A percentile compares a stretch with the other conserved stretches of the same genome.
Conservation (phyloP, 2,888 invertebrate species). For the Cryptosula pallasiana region DNA sequence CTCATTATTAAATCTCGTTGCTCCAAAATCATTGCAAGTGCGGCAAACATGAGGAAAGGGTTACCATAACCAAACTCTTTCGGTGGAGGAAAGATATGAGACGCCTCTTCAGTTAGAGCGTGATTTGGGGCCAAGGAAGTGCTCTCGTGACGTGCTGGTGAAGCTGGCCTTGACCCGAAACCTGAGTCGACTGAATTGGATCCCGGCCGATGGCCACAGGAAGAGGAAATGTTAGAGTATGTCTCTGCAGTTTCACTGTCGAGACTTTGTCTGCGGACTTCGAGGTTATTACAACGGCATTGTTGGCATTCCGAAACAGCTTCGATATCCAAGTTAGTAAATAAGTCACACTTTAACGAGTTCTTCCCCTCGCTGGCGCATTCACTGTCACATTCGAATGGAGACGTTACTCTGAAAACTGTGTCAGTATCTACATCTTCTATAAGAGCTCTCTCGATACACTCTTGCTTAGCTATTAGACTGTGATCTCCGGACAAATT, state of each 20-base stretch:
- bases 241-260: not conserved
- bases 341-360: not conserved
- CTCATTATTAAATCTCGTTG: slow-evolving; percentile 86
- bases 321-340: not conserved
- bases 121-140: not conserved
- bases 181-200: slow-evolving; percentile 16
- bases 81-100: slow-evolving; percentile 64
- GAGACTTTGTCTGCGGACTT: not conserved
- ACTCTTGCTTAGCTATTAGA: not conserved
- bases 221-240: not conserved
- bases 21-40: slow-evolving; percentile 82
- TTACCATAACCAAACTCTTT: slow-evolving; percentile 86
- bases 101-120: not conserved
- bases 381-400: not conserved
- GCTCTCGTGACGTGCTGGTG: not conserved
- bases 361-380: not conserved
- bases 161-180: not conserved
- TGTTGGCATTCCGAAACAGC: not conserved
- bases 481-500: not conserved
- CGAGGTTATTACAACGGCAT: not conserved
- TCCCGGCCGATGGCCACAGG: not conserved
- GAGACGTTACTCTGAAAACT: not conserved
- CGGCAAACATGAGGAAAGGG: slow-evolving; percentile 92
- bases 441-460: not conserved
- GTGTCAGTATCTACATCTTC: not conserved